These are phyloP conservation scores for Pristionchus mayeri DNA, from an alignment of 2,888 invertebrate species.

Conservation along the genomic window DNA sequence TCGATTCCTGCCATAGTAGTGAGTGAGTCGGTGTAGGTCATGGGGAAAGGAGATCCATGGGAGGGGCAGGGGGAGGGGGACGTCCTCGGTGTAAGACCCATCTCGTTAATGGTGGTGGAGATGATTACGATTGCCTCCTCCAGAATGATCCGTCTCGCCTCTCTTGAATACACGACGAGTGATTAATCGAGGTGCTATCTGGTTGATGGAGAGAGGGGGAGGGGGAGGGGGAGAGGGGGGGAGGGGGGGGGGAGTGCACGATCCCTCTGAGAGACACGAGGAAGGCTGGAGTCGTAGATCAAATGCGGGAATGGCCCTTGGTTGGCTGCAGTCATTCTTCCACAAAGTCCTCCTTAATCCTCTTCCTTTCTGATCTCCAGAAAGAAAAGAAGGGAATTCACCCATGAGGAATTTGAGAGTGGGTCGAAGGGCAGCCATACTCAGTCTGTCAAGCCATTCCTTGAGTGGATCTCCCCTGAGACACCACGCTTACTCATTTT, in stretches of 20 bases:
- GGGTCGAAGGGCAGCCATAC: too few species aligned
- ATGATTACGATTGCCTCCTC: background rate
- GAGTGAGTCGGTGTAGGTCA: constrained; percentile 1
- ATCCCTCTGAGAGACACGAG: background rate
- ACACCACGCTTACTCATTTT: constrained; percentile 37
- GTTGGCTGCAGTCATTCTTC: constrained; percentile 7
- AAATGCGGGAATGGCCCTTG: constrained; percentile 24
- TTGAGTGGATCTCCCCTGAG: background rate
- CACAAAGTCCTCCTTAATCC: constrained; percentile 12
- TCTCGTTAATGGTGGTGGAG: background rate
- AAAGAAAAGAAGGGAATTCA: background rate
- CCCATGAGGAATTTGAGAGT: too few species aligned
- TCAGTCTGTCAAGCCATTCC: background rate
- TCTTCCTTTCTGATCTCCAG: constrained; percentile 1
- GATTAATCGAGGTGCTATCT: background rate
- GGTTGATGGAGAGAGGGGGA: background rate
- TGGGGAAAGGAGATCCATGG: background rate
- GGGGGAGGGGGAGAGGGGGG: too few species aligned
- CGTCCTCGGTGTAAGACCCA: background rate
- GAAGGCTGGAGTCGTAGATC: constrained; percentile 22
- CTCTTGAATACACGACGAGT: constrained; percentile 28
- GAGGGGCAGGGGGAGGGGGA: background rate
- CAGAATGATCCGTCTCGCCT: background rate
- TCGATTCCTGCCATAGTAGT: background rate
- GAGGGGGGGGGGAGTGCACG: background rate